Base-by-base conservation (phyloP, 1,140 invertebrate species). In the Manduca sexta region DNA sequence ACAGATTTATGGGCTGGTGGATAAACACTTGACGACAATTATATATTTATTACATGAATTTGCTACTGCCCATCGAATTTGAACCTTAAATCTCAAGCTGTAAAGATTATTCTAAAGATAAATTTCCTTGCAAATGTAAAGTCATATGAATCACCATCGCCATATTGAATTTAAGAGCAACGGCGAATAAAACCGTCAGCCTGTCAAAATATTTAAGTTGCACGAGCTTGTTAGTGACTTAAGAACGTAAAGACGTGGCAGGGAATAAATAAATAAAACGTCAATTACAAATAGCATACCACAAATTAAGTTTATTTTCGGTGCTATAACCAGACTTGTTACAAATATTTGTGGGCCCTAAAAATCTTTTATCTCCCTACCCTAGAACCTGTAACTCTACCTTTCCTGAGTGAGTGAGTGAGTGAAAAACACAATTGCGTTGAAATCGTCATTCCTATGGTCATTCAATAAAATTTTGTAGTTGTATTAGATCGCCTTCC, bases 111-210 rank as follows among this genome's bases (percentile, higher is more conserved):
- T n/a, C n/a, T n/a, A n/a, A n/a, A 18, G 7, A 12, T 12, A 12
- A n/a, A 4, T 13, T 17, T 38, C 16, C 4, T 10, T 31, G 33
- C 8, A 45, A 2, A 16, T 3, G 8, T 45, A 17, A n/a, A n/a
- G 2, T 1, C 14, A 18, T 21, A 50, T 50, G 47, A 50, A 47
- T 56, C 53, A 56, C 12, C 34, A 14, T 26, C 35, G 37, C 53
- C 53, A 56, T 56, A 50, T 56, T 56, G 48, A 42, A 56, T 56
- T 42, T 49, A 49, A 45, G 41, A 45, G 35, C 17, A 37, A 54
- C 45, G 31, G 47, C 53, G 48, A 56, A 56, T 50, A 50, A 50
- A 45, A 45, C 46, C 44, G 44, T 46, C 47, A 21, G 48, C 33
- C 30, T 56, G 53, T 56, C 48, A 46, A 56, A 56, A 50, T 45